Evolutionary conservation across 2,888 invertebrate species (phyloP).

Genomic region (Azorinus chamasolen): DNA sequence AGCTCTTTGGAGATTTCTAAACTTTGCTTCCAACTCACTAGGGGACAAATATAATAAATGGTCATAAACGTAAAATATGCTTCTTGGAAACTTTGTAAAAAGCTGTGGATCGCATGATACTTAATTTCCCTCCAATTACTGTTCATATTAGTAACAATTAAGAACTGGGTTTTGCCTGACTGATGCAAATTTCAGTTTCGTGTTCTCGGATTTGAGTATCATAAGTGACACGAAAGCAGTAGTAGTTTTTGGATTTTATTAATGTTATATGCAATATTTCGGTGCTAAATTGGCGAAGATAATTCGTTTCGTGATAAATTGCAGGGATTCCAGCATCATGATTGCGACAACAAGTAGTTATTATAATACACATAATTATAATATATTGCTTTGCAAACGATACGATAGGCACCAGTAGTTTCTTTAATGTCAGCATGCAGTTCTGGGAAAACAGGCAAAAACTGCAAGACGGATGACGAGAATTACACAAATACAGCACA

Average conservation of each 20-base stretch:
- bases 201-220: slow-evolving; percentile 40
- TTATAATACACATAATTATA: slow-evolving; percentile 29
- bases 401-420: too few relatives aligned
- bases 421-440: too few relatives aligned
- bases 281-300: slow-evolving; percentile 40
- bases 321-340: slow-evolving; percentile 16
- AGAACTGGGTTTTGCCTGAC: slow-evolving; percentile 48
- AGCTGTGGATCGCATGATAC: slow-evolving; percentile 51
- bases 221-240: slow-evolving; percentile 40
- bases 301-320: slow-evolving; percentile 47
- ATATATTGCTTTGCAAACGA: slow-evolving; percentile 36
- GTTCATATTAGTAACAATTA: slow-evolving; percentile 38
- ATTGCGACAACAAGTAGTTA: slow-evolving; percentile 6
- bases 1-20: slow-evolving; percentile 30
- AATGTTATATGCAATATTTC: slow-evolving; percentile 47
- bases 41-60: slow-evolving; percentile 40
- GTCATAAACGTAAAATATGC: slow-evolving; percentile 47
- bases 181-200: slow-evolving; percentile 44
- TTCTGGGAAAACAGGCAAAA: too few relatives aligned
- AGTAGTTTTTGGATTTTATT: slow-evolving; percentile 42
- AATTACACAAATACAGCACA: too few relatives aligned
- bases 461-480: too few relatives aligned
- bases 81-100: slow-evolving; percentile 44
- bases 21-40: slow-evolving; percentile 30
- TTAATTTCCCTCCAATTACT: slow-evolving; percentile 59